Evolutionary conservation across 2,888 invertebrate genomes (phyloP), one percentile per base, ranked within the genome.

Genomic region (Gymnoscelis rufifasciata): DNA sequence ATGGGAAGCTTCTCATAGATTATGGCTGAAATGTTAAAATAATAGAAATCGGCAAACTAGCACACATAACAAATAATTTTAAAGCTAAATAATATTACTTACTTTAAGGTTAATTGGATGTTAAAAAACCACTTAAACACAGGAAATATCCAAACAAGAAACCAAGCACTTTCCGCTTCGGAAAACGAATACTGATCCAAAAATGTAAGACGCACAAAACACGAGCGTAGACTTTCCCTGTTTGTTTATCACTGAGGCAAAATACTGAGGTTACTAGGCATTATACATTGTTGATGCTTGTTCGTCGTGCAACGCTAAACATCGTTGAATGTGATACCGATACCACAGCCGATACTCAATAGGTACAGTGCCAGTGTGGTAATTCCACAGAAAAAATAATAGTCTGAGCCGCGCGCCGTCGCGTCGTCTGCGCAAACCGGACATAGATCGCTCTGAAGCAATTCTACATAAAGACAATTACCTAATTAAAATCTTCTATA

Each of bases 241-340:
- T 39, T 43, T 49, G 43, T 51, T 46, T 46, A 52, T 50, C 47
- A 52, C 33, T 47, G 40, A 47, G 40, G 56, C 6, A 31, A 14
- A 14, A 33, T 14, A 15, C 15, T 15, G 38, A 49, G 43, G 56
- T 52, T 49, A 56, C 43, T 52, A 33, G 53, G 53, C 47, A 56
- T 41, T 45, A 65, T 66, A 64, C 63, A 68, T 69, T 64, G 69
- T 67, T 65, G 62, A 59, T 61, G 62, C 60, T 62, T 61, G 65
- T 60, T 52, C 51, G 54, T 45, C 40, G 52, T 61, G 65, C 62
- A 60, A 58, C 53, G 56, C 47, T 56, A 38, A 39, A 37, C 52
- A 52, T 43, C 40, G 38, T 42, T 60, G 53, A 54, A 57, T 62
- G 57, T 66, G 66, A 62, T 68, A 68, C 60, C 55, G 59, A 64